phyloP scores from a whole-genome alignment of 2,888 invertebrate species.

The Melieria omissa region DNA sequence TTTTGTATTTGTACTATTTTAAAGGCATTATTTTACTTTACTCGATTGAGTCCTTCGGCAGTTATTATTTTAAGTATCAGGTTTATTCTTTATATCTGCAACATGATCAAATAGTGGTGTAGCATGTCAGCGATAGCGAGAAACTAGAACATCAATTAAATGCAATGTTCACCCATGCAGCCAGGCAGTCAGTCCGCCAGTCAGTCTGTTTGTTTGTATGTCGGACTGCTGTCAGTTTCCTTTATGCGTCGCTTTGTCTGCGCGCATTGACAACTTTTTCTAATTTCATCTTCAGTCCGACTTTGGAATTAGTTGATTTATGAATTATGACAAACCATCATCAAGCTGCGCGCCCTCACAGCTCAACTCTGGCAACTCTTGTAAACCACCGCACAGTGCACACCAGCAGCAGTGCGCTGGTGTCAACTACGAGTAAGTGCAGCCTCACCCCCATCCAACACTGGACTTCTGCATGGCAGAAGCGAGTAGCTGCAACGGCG shows the following conservation, averaged over 20 bases:
- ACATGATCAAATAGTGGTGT: no score
- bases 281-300: conserved; percentile 44
- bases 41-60: no score
- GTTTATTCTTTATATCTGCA: no score
- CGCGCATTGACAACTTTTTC: conserved; percentile 16
- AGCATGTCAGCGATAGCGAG: neutral
- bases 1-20: no score
- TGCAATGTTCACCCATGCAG: neutral
- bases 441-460: no score
- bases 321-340: conserved; percentile 55
- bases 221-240: no score
- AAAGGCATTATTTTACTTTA: no score
- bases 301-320: conserved; percentile 60
- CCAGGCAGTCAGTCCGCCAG: no score
- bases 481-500: conserved; percentile 12
- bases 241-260: conserved; percentile 11
- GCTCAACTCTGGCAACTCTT: conserved; percentile 12
- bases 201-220: no score
- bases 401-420: neutral
- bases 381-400: neutral
- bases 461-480: conserved; percentile 12
- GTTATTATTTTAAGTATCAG: no score
- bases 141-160: conserved; percentile 44
- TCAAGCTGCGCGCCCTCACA: conserved; percentile 12
- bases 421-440: no score